A percentile compares a stretch with the other conserved stretches of the same genome.
phyloP scores from a whole-genome alignment of 2,113 vertebrate species.

The Eira barbara region DNA sequence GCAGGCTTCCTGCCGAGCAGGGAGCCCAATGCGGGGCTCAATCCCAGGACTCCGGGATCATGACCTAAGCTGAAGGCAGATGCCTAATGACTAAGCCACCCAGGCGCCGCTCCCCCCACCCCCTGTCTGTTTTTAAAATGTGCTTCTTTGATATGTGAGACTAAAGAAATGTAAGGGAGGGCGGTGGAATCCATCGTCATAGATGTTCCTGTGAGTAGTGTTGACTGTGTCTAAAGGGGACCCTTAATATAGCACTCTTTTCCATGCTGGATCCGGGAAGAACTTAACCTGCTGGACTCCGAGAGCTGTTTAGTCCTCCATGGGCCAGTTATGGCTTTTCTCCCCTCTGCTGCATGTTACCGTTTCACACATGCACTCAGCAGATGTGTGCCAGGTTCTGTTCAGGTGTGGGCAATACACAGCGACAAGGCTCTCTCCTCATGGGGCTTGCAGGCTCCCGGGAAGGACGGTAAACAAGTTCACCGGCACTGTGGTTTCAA shows the following conservation, averaged over 20 bases:
- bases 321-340: neutral
- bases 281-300: accelerated
- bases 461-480: neutral
- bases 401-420: neutral
- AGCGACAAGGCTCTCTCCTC: neutral
- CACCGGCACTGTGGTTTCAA: neutral
- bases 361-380: neutral
- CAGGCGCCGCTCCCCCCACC: no score
- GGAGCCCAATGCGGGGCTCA: no score
- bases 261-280: neutral
- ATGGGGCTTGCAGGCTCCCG: neutral
- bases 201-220: neutral
- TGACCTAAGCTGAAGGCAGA: no score
- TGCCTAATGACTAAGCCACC: no score
- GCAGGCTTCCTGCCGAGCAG: no score
- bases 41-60: no score
- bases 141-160: neutral
- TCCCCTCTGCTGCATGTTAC: neutral
- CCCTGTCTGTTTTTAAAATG: neutral
- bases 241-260: neutral
- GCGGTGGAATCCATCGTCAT: neutral
- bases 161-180: neutral
- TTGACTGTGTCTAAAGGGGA: neutral
- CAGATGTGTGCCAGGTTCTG: neutral
- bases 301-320: neutral